Evolutionary conservation across 1,140 invertebrate genomes (phyloP).

Genomic region (Thrips palmi): DNA sequence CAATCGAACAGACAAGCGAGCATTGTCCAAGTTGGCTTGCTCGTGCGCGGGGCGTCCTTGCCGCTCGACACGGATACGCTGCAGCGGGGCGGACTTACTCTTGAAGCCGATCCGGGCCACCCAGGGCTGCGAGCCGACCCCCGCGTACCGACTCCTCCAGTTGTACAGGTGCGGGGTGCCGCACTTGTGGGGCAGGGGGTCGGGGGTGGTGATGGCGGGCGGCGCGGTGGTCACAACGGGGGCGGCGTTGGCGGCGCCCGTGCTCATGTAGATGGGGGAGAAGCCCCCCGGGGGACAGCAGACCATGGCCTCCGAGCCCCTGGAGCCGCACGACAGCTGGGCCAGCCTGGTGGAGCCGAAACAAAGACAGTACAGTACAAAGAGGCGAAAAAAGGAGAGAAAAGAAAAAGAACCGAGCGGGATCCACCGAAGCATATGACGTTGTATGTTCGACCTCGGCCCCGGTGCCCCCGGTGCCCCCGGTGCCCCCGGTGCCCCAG

Average conservation of each 20-base stretch:
- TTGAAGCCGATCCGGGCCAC: constrained; percentile 43
- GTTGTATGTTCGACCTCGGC: no score
- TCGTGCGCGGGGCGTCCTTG: no score
- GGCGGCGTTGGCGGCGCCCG: neutral
- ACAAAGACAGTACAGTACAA: constrained; percentile 7
- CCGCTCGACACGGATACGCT: no score
- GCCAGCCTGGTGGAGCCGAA: constrained; percentile 17
- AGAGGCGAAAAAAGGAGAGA: neutral
- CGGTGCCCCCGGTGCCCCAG: no score
- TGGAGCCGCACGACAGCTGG: constrained; percentile 23
- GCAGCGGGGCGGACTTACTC: constrained; percentile 24
- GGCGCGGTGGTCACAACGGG: neutral
- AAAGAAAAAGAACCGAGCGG: no score
- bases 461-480: no score
- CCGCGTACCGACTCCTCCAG: constrained; percentile 35
- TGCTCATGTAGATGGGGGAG: constrained; percentile 1
- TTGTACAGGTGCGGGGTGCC: constrained; percentile 26
- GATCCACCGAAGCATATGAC: no score
- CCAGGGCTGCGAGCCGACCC: constrained; percentile 46
- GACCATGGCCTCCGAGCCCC: constrained; percentile 20
- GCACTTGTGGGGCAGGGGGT: constrained; percentile 20
- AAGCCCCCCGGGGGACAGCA: constrained; percentile 22
- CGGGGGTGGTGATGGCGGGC: neutral
- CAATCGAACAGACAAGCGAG: no score
- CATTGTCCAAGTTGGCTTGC: no score